phyloP scores from a whole-genome alignment of 1,140 invertebrate species.

The Drosophila eugracilis region DNA sequence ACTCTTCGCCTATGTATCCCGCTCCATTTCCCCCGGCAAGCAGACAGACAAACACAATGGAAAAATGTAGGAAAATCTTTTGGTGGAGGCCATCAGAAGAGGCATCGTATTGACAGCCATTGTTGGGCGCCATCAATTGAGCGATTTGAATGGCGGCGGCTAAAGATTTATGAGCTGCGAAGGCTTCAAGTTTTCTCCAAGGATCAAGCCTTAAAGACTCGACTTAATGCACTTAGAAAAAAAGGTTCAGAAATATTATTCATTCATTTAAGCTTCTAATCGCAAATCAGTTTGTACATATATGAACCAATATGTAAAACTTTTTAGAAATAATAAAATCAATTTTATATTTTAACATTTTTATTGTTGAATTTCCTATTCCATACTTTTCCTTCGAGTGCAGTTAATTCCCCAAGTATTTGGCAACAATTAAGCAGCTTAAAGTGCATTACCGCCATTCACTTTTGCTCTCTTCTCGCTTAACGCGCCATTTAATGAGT shows the following conservation, averaged over 20 bases:
- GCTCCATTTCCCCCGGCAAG: conserved; percentile 16
- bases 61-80: conserved; percentile 33
- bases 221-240: conserved; percentile 5
- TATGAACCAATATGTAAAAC: no score
- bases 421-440: conserved; percentile 75
- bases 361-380: not conserved
- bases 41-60: conserved; percentile 51
- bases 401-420: conserved; percentile 29
- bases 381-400: not conserved
- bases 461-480: conserved; percentile 28
- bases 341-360: not conserved
- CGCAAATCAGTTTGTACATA: no score
- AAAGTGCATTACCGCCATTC: conserved; percentile 41
- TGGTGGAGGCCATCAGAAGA: conserved; percentile 19
- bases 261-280: no score
- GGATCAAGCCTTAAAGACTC: conserved; percentile 30
- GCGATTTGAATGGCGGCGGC: conserved; percentile 54
- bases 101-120: conserved; percentile 30
- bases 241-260: not conserved
- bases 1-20: conserved; percentile 1
- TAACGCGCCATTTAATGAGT: conserved; percentile 38
- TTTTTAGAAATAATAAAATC: no score
- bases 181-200: conserved; percentile 8
- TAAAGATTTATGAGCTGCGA: conserved; percentile 61
- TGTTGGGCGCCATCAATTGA: conserved; percentile 54